phyloP scores from a whole-genome alignment of 2,797 vertebrate genomes.

The Coregonus ussuriensis region DNA sequence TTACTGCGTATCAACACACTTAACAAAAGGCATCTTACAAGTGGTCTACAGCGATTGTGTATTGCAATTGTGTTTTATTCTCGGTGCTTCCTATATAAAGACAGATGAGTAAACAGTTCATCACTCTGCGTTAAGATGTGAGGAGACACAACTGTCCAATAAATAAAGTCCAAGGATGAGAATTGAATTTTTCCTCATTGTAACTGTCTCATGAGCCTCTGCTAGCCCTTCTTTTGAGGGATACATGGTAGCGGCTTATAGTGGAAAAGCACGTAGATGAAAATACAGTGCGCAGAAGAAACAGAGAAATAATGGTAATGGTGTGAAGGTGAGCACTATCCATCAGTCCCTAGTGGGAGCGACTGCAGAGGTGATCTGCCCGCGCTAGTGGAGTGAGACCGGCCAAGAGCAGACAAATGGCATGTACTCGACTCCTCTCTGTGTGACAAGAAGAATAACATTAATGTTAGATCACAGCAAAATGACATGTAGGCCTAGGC shows the following conservation, averaged over 20 bases:
- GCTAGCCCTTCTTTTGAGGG: conserved; percentile 54
- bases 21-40: neutral
- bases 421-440: conserved; percentile 22
- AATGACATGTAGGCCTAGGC: conserved; percentile 34
- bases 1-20: neutral
- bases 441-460: conserved; percentile 53
- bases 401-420: conserved; percentile 49
- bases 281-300: conserved; percentile 57
- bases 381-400: conserved; percentile 31
- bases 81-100: neutral
- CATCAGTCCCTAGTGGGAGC: conserved; percentile 50
- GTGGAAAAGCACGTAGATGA: conserved; percentile 55
- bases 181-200: conserved; percentile 68
- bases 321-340: conserved; percentile 70
- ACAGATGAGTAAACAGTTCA: conserved; percentile 7
- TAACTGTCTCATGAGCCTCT: conserved; percentile 64
- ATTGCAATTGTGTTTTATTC: neutral
- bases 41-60: neutral
- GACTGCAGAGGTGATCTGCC: conserved; percentile 37
- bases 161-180: conserved; percentile 58
- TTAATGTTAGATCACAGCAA: conserved; percentile 58
- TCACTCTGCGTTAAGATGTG: conserved; percentile 21
- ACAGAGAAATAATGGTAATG: conserved; percentile 69
- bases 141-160: conserved; percentile 52
- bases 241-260: conserved; percentile 59